A percentile compares a stretch with the other conserved stretches of the same genome.
phyloP scores from a whole-genome alignment of 1,140 invertebrate genomes.

The Drosophila sechellia region DNA sequence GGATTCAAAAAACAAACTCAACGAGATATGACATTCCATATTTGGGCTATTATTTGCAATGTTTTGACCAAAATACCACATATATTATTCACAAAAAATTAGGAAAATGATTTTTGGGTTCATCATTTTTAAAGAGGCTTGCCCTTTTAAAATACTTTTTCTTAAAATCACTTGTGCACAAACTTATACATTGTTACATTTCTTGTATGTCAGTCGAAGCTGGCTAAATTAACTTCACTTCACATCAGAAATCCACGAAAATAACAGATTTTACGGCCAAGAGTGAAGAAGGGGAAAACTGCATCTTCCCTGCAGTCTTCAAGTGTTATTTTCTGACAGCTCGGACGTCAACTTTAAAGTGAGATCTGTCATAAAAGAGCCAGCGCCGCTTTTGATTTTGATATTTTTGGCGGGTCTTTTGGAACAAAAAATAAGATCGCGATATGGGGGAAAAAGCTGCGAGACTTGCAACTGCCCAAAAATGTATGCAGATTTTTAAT shows the following conservation, averaged over 20 bases:
- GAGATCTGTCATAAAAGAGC: constrained; percentile 81
- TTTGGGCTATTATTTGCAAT: no score
- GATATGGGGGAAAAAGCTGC: constrained; percentile 29
- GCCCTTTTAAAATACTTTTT: constrained; percentile 16
- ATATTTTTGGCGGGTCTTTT: constrained; percentile 66
- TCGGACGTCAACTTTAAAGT: constrained; percentile 76
- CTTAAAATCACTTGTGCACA: constrained; percentile 12
- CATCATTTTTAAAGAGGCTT: constrained; percentile 12
- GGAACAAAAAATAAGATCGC: constrained; percentile 25
- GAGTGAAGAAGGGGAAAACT: constrained; percentile 4
- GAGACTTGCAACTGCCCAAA: constrained; percentile 65
- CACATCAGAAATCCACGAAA: constrained; percentile 70
- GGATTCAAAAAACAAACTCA: no score
- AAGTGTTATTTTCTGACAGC: constrained; percentile 79
- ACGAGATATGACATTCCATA: no score
- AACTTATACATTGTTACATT: constrained; percentile 53
- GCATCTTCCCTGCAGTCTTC: constrained; percentile 59
- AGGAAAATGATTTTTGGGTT: no score
- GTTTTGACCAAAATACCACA: no score
- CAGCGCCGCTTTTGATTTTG: constrained; percentile 75
- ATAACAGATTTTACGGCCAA: constrained; percentile 39
- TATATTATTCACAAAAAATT: no score
- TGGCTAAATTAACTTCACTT: constrained; percentile 78
- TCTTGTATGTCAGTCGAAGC: constrained; percentile 59
- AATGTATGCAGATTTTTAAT: constrained; percentile 82